A percentile compares a stretch with the other conserved stretches of the same genome.
phyloP scores from a whole-genome alignment of 2,888 invertebrate genomes.

The Vannuccia rotundouncinata region DNA sequence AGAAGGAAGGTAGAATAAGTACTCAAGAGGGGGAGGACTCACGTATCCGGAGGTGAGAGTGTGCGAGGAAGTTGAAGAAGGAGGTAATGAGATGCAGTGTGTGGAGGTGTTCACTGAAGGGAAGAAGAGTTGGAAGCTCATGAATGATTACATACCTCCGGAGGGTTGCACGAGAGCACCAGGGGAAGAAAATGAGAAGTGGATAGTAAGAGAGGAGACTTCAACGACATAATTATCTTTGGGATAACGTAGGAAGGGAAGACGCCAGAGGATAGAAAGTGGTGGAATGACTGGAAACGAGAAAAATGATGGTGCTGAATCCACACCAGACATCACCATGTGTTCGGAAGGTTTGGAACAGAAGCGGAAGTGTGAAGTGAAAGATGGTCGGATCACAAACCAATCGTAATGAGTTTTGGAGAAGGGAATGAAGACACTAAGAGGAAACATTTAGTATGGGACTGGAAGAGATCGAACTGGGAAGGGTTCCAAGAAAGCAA shows the following conservation, averaged over 20 bases:
- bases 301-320: neutral
- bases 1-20: neutral
- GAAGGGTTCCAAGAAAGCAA: too few relatives aligned
- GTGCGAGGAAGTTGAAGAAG: neutral
- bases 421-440: neutral
- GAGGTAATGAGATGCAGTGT: neutral
- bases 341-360: neutral
- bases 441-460: too few relatives aligned
- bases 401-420: neutral
- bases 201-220: neutral
- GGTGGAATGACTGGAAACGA: neutral
- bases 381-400: neutral
- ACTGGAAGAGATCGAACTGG: too few relatives aligned
- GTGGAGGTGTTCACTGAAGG: neutral
- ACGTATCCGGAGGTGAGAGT: neutral
- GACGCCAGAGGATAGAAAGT: neutral
- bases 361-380: neutral
- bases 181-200: neutral
- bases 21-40: neutral
- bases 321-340: neutral
- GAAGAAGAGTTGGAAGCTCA: neutral
- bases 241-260: neutral
- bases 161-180: neutral
- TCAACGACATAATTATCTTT: neutral
- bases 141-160: neutral